Conservation (phyloP, 2,888 invertebrate species). For the Nebria brevicollis region DNA sequence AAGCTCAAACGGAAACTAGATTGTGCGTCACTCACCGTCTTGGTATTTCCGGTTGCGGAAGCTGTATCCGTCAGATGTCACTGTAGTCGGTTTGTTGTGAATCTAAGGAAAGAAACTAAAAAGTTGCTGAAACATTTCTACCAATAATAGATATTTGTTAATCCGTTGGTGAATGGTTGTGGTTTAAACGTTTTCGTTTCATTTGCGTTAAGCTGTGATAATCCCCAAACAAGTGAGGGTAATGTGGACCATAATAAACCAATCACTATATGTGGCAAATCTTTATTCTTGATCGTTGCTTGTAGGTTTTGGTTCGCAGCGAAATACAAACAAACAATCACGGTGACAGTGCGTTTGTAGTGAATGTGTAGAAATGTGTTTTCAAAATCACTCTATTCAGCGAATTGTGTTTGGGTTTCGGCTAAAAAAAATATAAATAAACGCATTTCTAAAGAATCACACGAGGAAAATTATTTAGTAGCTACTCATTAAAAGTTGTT, state of each 20-base stretch:
- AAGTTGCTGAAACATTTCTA: slow-evolving; percentile 28
- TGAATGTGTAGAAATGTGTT: too few species aligned
- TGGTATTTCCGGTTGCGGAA: slow-evolving; percentile 38
- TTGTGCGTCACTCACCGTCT: slow-evolving; percentile 44
- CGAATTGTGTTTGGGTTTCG: too few species aligned
- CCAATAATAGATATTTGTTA: slow-evolving; percentile 36
- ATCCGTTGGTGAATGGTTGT: slow-evolving; percentile 40
- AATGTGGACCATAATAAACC: too few species aligned
- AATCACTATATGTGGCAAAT: too few species aligned
- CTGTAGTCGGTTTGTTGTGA: slow-evolving; percentile 4
- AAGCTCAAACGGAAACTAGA: slow-evolving; percentile 33
- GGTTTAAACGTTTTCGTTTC: not conserved
- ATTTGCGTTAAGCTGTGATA: too few species aligned
- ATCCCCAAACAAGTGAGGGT: too few species aligned
- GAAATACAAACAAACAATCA: too few species aligned
- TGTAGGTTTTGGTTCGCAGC: too few species aligned
- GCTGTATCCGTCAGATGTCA: slow-evolving; percentile 37
- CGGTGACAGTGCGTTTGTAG: too few species aligned
- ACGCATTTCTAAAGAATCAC: slow-evolving; percentile 20
- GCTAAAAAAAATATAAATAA: not conserved
- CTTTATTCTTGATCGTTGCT: too few species aligned
- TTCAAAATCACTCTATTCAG: too few species aligned
- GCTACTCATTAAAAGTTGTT: slow-evolving; percentile 46
- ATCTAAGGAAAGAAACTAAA: slow-evolving; percentile 25
- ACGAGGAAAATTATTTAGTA: slow-evolving; percentile 38